Percentiles rank a stretch among this genome's conserved stretches.
These are phyloP conservation scores for Heterotilapia buettikoferi DNA, from an alignment of 2,113 vertebrate genomes.

Conservation along the genomic window DNA sequence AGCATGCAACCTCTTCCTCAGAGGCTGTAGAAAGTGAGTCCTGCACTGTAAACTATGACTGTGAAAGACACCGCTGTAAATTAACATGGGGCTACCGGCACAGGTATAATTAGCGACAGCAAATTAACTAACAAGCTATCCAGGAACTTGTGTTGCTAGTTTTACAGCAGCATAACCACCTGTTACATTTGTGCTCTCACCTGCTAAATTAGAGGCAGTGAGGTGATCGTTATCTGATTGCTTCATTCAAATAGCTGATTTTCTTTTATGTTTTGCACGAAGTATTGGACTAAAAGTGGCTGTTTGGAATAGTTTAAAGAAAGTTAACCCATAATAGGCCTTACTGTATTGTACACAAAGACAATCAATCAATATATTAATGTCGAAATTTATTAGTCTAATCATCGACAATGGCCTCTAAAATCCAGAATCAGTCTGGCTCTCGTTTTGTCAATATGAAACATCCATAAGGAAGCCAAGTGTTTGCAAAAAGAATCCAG, in stretches of 20 bases:
- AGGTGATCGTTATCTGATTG: background rate
- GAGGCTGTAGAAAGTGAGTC: slow-evolving; percentile 24
- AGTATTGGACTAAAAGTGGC: background rate
- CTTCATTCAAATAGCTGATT: background rate
- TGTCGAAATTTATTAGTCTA: background rate
- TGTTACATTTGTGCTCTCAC: background rate
- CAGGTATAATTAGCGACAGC: background rate
- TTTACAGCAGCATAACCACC: background rate
- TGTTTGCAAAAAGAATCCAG: background rate
- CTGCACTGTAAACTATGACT: background rate
- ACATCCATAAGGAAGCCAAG: background rate
- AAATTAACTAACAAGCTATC: background rate
- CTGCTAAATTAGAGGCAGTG: background rate
- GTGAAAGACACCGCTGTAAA: background rate
- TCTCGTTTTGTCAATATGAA: background rate
- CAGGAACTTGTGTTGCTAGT: background rate
- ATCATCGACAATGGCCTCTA: background rate
- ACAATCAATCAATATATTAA: background rate
- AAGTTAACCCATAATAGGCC: background rate
- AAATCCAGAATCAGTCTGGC: background rate
- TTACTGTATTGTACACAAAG: background rate
- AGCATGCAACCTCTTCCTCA: slow-evolving; percentile 1
- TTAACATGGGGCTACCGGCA: background rate
- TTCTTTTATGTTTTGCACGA: background rate
- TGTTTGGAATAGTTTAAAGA: background rate